Conservation (phyloP, 2,797 vertebrate species). For the Amniataba percoides region DNA sequence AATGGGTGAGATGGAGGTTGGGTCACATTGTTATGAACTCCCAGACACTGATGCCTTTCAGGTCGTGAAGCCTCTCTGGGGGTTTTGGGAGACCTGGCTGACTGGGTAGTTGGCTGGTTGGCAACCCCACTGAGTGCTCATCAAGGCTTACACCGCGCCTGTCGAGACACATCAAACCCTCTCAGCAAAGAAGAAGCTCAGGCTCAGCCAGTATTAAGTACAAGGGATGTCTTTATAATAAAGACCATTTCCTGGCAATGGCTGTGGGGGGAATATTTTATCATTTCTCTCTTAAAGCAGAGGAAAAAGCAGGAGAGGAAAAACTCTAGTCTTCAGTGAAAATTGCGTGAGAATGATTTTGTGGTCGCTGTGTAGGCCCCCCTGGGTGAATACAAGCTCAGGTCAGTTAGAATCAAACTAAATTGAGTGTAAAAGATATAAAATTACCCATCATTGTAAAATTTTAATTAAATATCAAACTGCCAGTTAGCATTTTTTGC, state of each 20-base stretch:
- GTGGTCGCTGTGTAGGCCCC: constrained; percentile 44
- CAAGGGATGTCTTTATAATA: constrained; percentile 73
- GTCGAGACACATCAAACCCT: constrained; percentile 61
- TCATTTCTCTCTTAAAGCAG: constrained; percentile 42
- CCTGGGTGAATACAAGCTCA: constrained; percentile 22
- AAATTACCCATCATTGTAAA: neutral
- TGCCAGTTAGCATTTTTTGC: constrained; percentile 5
- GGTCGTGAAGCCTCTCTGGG: constrained; percentile 52
- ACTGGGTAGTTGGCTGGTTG: constrained; percentile 36
- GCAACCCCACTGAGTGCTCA: constrained; percentile 40
- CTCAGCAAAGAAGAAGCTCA: constrained; percentile 43
- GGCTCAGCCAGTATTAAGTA: constrained; percentile 37
- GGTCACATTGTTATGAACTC: constrained; percentile 74
- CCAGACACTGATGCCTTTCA: constrained; percentile 66
- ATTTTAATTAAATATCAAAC: constrained; percentile 9
- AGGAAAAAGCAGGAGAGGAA: constrained; percentile 16
- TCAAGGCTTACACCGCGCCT: constrained; percentile 46
- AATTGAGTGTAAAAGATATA: neutral
- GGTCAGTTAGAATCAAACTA: constrained; percentile 1
- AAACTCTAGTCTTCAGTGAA: constrained; percentile 20
- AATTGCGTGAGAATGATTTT: constrained; percentile 53
- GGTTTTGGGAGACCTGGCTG: constrained; percentile 50
- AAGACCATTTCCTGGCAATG: constrained; percentile 62
- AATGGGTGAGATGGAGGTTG: constrained; percentile 67
- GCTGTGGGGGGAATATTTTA: constrained; percentile 22